A percentile compares a stretch with the other conserved stretches of the same genome.
Conservation (phyloP, 64 coral and sea anemone genomes). For the Anthopleura sola region DNA sequence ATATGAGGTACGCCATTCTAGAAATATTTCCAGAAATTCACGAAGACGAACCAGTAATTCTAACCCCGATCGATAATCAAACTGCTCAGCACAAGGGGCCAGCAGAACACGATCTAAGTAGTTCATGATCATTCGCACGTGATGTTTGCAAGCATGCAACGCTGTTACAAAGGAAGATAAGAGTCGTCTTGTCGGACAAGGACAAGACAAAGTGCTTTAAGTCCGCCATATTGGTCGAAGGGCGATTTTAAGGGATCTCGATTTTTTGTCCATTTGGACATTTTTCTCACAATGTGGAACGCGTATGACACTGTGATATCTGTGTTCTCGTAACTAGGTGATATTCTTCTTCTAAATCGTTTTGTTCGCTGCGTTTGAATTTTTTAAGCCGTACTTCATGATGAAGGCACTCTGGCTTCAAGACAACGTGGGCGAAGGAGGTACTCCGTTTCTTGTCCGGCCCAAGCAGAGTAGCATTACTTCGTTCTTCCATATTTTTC, state of each 20-base stretch:
- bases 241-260: neutral
- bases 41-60: neutral
- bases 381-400: neutral
- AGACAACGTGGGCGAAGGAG: neutral
- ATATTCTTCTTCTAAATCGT: neutral
- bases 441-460: neutral
- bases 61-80: neutral
- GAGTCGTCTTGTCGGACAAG: neutral
- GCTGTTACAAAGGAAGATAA: neutral
- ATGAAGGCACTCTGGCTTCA: neutral
- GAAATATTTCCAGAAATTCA: neutral
- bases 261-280: neutral
- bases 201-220: neutral
- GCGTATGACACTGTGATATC: neutral
- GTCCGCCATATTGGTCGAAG: conserved; percentile 25
- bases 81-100: neutral
- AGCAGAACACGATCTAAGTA: neutral
- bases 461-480: neutral
- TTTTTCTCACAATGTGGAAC: neutral
- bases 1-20: neutral
- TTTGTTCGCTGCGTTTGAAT: neutral
- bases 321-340: neutral
- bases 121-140: neutral
- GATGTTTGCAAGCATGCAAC: conserved; percentile 12
- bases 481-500: neutral